These are phyloP conservation scores for Boloria euphrosyne DNA, from an alignment of 2,888 invertebrate species.

Conservation along the genomic window DNA sequence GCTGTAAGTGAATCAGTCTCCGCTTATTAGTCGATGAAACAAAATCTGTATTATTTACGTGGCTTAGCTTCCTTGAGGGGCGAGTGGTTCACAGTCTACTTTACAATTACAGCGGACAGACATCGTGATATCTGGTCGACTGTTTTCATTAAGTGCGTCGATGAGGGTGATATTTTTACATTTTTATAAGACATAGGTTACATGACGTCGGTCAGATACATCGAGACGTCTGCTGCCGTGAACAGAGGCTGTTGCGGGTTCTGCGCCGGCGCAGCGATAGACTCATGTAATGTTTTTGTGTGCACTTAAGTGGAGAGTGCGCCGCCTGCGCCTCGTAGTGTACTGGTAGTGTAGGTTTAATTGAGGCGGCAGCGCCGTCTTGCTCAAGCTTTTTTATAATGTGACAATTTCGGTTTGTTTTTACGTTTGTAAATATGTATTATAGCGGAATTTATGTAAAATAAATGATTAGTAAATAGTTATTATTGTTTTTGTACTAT, in stretches of 20 bases:
- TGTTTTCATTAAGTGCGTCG: background rate
- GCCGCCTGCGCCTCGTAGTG: slow-evolving; percentile 48
- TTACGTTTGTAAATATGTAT: slow-evolving; percentile 82
- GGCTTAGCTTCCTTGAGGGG: slow-evolving; percentile 21
- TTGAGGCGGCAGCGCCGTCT: slow-evolving; percentile 46
- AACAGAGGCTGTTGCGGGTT: slow-evolving; percentile 23
- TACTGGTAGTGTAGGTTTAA: slow-evolving; percentile 41
- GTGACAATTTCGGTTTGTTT: slow-evolving; percentile 76
- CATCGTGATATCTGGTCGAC: no score
- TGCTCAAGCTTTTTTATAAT: slow-evolving; percentile 76
- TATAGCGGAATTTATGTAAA: slow-evolving; percentile 80
- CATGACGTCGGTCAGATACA: slow-evolving; percentile 2
- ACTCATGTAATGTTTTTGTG: slow-evolving; percentile 38
- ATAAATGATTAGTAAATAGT: slow-evolving; percentile 71
- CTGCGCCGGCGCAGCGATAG: slow-evolving; percentile 20
- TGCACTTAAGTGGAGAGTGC: slow-evolving; percentile 42
- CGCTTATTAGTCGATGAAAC: slow-evolving; percentile 20
- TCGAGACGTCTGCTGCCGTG: background rate
- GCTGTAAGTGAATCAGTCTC: slow-evolving; percentile 16
- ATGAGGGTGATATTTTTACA: background rate
- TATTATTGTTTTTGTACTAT: slow-evolving; percentile 52
- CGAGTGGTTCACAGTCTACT: slow-evolving; percentile 9
- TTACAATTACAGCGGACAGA: background rate
- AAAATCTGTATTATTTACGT: slow-evolving; percentile 36
- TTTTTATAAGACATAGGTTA: background rate